Evolutionary conservation across 2,888 invertebrate species (phyloP), one percentile per base, ranked within the genome.

Genomic region (Antheraea assamensis): DNA sequence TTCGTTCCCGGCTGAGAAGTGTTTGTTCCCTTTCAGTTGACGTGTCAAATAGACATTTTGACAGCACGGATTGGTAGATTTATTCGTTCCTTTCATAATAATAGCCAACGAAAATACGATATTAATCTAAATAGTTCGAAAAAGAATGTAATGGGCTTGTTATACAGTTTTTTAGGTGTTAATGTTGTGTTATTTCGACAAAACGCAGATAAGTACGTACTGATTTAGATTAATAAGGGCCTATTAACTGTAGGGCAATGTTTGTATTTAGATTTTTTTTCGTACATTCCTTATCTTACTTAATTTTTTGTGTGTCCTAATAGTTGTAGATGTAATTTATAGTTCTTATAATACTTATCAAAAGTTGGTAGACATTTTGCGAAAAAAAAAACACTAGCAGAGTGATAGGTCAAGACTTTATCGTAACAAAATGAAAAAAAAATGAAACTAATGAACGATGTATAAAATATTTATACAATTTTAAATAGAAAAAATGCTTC

Each of bases 11-110:
- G 70, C 70, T 47, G 73, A 73, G 58, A 70, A 58, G 42, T 30
- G 70, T 70, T 75, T 79, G 80, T 81, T 83, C 79, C 79, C 78
- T 77, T 81, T 42, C 27, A 80, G 86, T 83, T 90, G 90, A 89
- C 89, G 87, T 85, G 87, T 88, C 88, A 88, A 87, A 85, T 83
- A 77, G 84, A 83, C 85, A 81, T 84, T 87, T 85, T 87, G 87
- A 87, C 85, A 82, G 79, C 77, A 80, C 79, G 80, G 82, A 86
- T 87, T 84, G 83, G 82, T 82, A 84, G 87, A 89, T 88, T 88
- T 88, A 87, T 88, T 72, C 68, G 27, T 27, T 55, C 35, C 35
- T 21, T 68, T 68, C 68, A 68, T 68, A 35, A 68, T 68, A 68
- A 68, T 68, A 35, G 68, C 21, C 68, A 68, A 68, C 68, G 68